Evolutionary conservation across 2,113 vertebrate genomes (phyloP).

Genomic region (Aptenodytes forsteri): DNA sequence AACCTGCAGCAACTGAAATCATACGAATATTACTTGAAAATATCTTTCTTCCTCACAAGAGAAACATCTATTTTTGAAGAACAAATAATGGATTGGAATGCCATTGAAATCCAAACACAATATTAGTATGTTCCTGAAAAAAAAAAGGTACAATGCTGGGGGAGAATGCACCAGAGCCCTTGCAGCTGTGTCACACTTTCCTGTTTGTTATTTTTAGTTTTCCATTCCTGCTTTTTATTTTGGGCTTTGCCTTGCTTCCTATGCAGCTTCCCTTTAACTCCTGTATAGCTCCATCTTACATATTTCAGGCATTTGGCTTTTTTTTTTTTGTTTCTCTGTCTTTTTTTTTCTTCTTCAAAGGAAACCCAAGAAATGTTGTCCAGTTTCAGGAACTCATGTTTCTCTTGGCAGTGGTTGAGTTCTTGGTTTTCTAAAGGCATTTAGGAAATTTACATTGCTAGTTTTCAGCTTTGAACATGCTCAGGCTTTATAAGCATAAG

Average conservation of each 20-base stretch:
- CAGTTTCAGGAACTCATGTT: slow-evolving; percentile 67
- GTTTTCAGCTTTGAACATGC: slow-evolving; percentile 57
- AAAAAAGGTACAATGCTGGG: slow-evolving; percentile 71
- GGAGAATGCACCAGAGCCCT: slow-evolving; percentile 60
- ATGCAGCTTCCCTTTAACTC: slow-evolving; percentile 78
- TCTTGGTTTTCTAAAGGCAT: slow-evolving; percentile 71
- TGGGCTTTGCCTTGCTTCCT: slow-evolving; percentile 79
- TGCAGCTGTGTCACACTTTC: slow-evolving; percentile 75
- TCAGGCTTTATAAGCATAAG: not conserved
- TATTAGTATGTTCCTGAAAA: slow-evolving; percentile 74
- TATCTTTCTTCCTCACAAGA: slow-evolving; percentile 53
- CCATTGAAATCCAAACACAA: slow-evolving; percentile 79
- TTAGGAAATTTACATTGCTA: slow-evolving; percentile 49
- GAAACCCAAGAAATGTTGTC: slow-evolving; percentile 62
- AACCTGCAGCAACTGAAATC: not conserved
- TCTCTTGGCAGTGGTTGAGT: slow-evolving; percentile 63
- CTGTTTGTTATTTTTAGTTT: slow-evolving; percentile 82
- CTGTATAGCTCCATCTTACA: slow-evolving; percentile 58
- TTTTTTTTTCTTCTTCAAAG: slow-evolving; percentile 49
- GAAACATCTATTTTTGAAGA: slow-evolving; percentile 77
- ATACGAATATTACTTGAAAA: slow-evolving; percentile 27
- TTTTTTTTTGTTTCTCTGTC: not conserved
- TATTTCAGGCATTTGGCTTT: slow-evolving; percentile 62
- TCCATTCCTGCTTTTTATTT: slow-evolving; percentile 83
- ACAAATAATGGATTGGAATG: slow-evolving; percentile 71